These are phyloP conservation scores for Caenorhabditis becei DNA, from an alignment of 2,888 invertebrate genomes.

Conservation along the genomic window DNA sequence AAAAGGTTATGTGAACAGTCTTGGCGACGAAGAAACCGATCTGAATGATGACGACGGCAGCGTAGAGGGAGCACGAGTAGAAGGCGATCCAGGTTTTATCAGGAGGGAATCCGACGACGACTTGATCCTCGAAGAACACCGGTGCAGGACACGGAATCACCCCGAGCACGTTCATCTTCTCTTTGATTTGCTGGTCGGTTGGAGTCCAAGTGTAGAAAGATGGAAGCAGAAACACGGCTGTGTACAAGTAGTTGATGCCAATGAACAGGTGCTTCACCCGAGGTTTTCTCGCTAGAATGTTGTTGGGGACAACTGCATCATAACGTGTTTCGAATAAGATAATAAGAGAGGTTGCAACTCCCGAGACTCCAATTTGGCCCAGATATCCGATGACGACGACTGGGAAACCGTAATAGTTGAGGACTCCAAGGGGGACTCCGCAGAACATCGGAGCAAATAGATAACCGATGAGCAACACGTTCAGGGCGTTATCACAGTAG, in stretches of 20 bases:
- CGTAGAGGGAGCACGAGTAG: slow-evolving; percentile 8
- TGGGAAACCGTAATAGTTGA: slow-evolving; percentile 7
- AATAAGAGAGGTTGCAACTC: slow-evolving; percentile 18
- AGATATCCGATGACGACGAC: slow-evolving; percentile 26
- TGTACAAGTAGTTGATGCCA: slow-evolving; percentile 18
- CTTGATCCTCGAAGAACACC: slow-evolving; percentile 27
- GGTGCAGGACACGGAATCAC: slow-evolving; percentile 21
- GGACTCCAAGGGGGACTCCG: slow-evolving; percentile 15
- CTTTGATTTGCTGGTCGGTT: background rate
- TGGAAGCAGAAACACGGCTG: slow-evolving; percentile 9
- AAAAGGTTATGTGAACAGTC: slow-evolving; percentile 6
- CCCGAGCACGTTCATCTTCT: slow-evolving; percentile 21
- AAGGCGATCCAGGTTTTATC: slow-evolving; percentile 27
- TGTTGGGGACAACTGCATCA: slow-evolving; percentile 8
- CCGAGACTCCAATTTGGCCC: slow-evolving; percentile 34
- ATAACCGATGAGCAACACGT: slow-evolving; percentile 31
- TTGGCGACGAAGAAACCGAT: slow-evolving; percentile 14
- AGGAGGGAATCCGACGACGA: slow-evolving; percentile 25
- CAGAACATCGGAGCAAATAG: slow-evolving; percentile 28
- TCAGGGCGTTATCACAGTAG: slow-evolving; percentile 31
- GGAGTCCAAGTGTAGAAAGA: slow-evolving; percentile 23
- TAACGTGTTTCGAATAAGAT: slow-evolving; percentile 22
- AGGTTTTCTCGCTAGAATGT: background rate
- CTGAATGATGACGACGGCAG: slow-evolving; percentile 1
- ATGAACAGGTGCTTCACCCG: slow-evolving; percentile 3